phyloP scores from a whole-genome alignment of 2,113 vertebrate species.

The Thomomys bottae region DNA sequence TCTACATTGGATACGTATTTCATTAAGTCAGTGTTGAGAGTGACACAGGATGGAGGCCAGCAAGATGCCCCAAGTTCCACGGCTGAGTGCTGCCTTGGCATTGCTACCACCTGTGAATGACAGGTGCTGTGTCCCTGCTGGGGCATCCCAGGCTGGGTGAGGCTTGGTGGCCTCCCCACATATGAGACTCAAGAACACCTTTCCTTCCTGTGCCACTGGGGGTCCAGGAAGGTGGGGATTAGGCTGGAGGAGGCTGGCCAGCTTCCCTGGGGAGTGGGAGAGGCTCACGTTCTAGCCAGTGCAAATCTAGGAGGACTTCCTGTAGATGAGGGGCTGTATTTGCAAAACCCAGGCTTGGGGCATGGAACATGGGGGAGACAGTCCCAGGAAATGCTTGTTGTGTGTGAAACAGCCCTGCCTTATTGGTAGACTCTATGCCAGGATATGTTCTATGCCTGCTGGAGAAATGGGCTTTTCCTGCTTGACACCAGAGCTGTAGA shows the following conservation, averaged over 20 bases:
- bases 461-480: background rate
- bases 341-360: background rate
- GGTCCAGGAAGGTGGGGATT: background rate
- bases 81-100: background rate
- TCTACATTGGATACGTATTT: background rate
- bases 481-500: background rate
- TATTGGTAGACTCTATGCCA: background rate
- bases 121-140: too few relatives aligned
- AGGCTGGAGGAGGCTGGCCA: too few relatives aligned
- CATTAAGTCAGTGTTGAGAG: background rate
- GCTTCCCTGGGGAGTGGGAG: background rate
- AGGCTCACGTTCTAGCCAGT: background rate
- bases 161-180: background rate
- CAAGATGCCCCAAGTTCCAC: background rate
- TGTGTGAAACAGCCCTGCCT: background rate
- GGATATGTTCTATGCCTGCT: background rate
- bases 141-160: background rate
- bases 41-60: background rate
- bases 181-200: background rate
- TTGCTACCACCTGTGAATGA: rapidly evolving
- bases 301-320: background rate
- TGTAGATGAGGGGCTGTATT: background rate
- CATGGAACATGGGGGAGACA: background rate
- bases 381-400: rapidly evolving
- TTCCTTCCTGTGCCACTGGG: background rate